Conservation (phyloP, 1,140 invertebrate genomes). For the Achroia grisella region DNA sequence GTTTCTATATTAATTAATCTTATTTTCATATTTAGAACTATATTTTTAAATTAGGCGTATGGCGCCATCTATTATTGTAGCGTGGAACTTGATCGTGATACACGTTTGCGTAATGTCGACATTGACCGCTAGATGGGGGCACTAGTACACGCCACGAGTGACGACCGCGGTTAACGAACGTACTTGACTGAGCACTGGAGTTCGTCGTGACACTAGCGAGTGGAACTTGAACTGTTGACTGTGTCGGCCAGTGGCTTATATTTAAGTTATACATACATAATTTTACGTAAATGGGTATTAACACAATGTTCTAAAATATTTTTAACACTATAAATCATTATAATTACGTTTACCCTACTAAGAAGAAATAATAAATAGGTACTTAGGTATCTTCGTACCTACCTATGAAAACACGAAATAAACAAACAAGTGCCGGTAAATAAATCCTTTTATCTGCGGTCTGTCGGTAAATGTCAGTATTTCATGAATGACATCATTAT, state of each 20-base stretch:
- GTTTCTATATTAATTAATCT: too few species aligned
- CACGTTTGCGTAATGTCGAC: constrained; percentile 42
- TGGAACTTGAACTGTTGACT: constrained; percentile 10
- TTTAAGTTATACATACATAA: background rate
- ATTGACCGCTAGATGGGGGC: constrained; percentile 68
- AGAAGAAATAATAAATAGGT: too few species aligned
- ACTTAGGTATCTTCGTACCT: too few species aligned
- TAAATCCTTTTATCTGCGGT: too few species aligned
- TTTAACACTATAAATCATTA: too few species aligned
- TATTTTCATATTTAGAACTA: too few species aligned
- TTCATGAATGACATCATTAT: constrained; percentile 8
- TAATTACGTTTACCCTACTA: too few species aligned
- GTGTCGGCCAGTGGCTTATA: constrained; percentile 2
- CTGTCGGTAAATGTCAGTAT: too few species aligned
- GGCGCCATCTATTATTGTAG: constrained; percentile 26
- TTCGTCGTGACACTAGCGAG: constrained; percentile 47
- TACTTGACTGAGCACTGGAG: constrained; percentile 64
- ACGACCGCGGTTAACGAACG: constrained; percentile 66
- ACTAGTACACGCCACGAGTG: constrained; percentile 45
- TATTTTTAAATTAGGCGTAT: background rate
- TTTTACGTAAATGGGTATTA: too few species aligned
- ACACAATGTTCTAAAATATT: too few species aligned
- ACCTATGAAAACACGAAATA: too few species aligned
- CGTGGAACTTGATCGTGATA: constrained; percentile 20
- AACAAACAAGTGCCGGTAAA: too few species aligned